Evolutionary conservation across 2,797 vertebrate species (phyloP), one percentile per base, ranked within the genome.

Genomic region (Galaxias olidus): DNA sequence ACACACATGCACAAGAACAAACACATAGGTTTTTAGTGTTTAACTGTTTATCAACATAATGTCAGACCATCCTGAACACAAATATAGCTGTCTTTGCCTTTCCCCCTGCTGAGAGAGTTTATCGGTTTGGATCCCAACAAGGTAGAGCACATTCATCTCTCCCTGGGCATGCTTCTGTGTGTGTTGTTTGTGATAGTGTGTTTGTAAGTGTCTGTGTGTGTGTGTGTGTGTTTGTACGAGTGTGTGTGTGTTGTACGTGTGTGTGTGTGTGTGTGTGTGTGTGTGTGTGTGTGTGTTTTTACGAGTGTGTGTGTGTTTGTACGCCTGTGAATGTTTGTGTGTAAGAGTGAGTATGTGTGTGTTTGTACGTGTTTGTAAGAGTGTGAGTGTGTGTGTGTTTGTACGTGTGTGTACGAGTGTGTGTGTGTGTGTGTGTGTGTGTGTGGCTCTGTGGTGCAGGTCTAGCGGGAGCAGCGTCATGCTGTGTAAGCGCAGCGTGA

Each of bases 401-500:
- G 19, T 30, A 19, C 2, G 3, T 14, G 30, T 20, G 7, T 42
- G 55, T 41, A n/a, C 30, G 45, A 1, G 45, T 47, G 45, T 47
- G 45, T 14, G 45, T 47, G 52, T 12, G 11, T 53, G 18, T 20
- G 1, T 19, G 15, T 10, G 10, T 30, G 18, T 7, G 10, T 10
- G 20, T 49, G 20, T 30, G 19, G 50, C 77, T 64, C 62, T 52
- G 63, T 17, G 18, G 49, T 4, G n/a, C 51, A 63, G 55, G 67
- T 66, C 64, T 76, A 87, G 80, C 68, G 77, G 76, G 82, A 87
- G 72, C 79, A 67, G 54, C 67, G 73, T 66, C 73, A 71, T 80
- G 61, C 48, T 44, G 61, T 14, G 83, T 80, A 80, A 82, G 79
- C 77, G 80, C 85, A 83, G 84, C 76, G 59, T 74, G 81, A 79